Evolutionary conservation across 2,113 vertebrate species (phyloP), one percentile per base, ranked within the genome.

Genomic region (Coptodon bakossiorum): DNA sequence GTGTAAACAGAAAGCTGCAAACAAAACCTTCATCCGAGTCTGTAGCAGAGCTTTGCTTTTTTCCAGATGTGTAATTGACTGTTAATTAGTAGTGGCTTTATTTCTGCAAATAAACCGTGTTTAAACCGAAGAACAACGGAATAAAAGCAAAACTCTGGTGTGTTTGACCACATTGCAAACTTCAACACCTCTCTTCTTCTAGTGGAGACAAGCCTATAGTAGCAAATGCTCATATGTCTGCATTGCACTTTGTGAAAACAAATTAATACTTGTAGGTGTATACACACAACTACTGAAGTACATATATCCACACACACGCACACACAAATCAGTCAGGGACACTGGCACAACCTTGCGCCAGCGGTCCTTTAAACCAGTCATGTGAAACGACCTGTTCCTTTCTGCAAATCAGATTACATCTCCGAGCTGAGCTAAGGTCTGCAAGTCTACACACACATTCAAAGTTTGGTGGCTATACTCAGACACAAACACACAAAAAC

Each of bases 331-430:
- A 89, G 85, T 83, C 63, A 66, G 87, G 89, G 92, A 95, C 92
- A 92, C 94, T 95, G 96, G 95, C 95, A 96, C 95, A 91, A 92
- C 88, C 94, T 93, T 95, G 93, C 88, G 90, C 94, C 95, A 93
- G 93, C 89, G 90, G 93, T 92, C 89, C 84, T 92, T 95, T 95
- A 96, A 96, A 95, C 92, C 96, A 94, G 96, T 96, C 96, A 96
- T 96, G 96, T 96, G 96, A 97, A 95, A 94, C 86, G 86, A 95
- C 94, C 94, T 92, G 71, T 93, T 96, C 88, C 87, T 86, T 94
- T 92, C 93, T 93, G 94, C 93, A 96, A 96, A 97, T 96, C 95
- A 96, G 96, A 96, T 96, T 96, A 97, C 91, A 94, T 93, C 89
- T 92, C 86, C 38, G 12, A 93, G 89, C 95, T 94, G 93, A 93